Evolutionary conservation across 2,113 vertebrate genomes (phyloP), one percentile per base, ranked within the genome.

Genomic region (Apistogramma diplotaenia): DNA sequence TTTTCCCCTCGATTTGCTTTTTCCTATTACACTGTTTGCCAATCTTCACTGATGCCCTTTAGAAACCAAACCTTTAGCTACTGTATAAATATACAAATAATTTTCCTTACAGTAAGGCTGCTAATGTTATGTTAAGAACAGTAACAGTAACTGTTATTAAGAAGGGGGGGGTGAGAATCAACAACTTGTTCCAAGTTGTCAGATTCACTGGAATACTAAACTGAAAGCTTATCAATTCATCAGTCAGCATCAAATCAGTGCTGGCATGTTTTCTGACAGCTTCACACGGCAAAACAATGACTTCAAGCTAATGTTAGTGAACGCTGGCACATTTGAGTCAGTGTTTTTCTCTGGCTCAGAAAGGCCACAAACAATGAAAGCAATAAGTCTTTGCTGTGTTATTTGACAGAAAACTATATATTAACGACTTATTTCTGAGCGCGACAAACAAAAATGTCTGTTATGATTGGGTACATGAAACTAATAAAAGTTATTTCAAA

Each of bases 1-100:
- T 74, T 59, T 78, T 55, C 70, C 51, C 72, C 57, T 16, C 35
- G 57, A 55, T 58, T 12, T 60, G 25, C 71, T 53, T 72, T 60
- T 70, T 82, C 56, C 65, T 70, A 71, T 46, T 65, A 37, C 61
- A 43, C 13, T 70, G 31, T 54, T 75, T 58, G 61, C 87, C 27
- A 60, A 62, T 75, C n/a, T 82, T 84, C 2, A 88, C 59, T 81
- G 74, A 29, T 35, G 23, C 15, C 70, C 27, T 33, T 59, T 23
- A 62, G 60, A 77, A 83, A 76, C 58, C 58, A 40, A 70, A 54
- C 60, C 51, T 78, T 75, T 85, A 76, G 82, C 70, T 77, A 71
- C 35, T 27, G 59, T 49, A 49, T 6, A 49, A 25, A 27, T 70
- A 40, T 71, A 46, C 37, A n/a, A n/a, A n/a, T n/a, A n/a, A 43